phyloP scores from a whole-genome alignment of 2,113 vertebrate genomes.

The Microcebus griseorufus region DNA sequence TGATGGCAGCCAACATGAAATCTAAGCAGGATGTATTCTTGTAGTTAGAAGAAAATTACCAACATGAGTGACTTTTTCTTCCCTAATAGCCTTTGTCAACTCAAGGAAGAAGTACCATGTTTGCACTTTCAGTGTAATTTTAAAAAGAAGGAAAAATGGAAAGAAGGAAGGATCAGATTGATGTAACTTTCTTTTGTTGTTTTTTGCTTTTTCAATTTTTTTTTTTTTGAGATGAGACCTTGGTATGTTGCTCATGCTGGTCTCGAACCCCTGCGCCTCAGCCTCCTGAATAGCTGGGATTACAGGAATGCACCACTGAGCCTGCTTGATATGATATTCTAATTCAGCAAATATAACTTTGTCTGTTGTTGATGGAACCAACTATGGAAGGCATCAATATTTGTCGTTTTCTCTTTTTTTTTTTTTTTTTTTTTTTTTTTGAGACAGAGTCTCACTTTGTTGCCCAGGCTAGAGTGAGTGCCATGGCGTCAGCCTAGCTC shows the following conservation, averaged over 20 bases:
- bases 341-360: not conserved
- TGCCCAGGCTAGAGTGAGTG: too few species aligned
- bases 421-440: too few species aligned
- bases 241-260: too few species aligned
- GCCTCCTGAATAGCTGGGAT: too few species aligned
- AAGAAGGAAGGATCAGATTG: not conserved
- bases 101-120: constrained; percentile 31
- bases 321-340: not conserved
- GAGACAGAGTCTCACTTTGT: too few species aligned
- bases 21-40: constrained; percentile 24
- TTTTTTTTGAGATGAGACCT: too few species aligned
- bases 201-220: too few species aligned
- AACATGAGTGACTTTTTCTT: not conserved
- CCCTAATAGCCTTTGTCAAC: constrained; percentile 5
- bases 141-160: not conserved
- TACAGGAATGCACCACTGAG: too few species aligned
- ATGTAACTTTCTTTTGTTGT: not conserved
- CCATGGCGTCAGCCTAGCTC: too few species aligned
- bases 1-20: not conserved
- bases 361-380: not conserved
- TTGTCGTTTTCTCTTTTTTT: not conserved
- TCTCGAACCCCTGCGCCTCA: too few species aligned
- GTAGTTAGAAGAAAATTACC: constrained; percentile 48
- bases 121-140: constrained; percentile 39
- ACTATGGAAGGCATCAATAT: not conserved